Base-by-base conservation (phyloP, 1,140 invertebrate genomes). In the Orchestia grillus region DNA sequence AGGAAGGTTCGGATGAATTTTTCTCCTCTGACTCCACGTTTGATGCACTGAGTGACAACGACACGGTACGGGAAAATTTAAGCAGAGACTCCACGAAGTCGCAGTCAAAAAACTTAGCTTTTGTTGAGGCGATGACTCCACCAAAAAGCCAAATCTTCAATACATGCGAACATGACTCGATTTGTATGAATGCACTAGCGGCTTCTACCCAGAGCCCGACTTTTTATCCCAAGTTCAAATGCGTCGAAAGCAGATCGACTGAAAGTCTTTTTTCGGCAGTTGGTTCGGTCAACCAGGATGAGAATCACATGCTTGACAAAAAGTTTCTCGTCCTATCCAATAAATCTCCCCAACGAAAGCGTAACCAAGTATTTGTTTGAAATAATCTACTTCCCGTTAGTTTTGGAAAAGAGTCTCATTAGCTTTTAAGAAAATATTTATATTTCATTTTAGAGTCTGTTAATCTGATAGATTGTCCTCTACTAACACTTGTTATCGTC, bases 331-430 rank as follows among this genome's bases (percentile, higher is more conserved):
- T 94, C 11, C 44, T 94, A 45, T 94, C 92, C 3, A 45, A 44
- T 19, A 94, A 94, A 94, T 94, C 92, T 47, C 92, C 92, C 40
- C 92, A 94, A 47, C 92, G 92, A 94, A 94, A 94, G 36, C 92
- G 92, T 28, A 94, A 94, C 44, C 92, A 94, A 94, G 92, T 94
- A 47, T 94, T 94, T 47, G 92, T 94, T 94, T 94, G 44, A 94
- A 94, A 94, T 90, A 77, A 19, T 77, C 36, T 77, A 3, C 62
- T 77, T 77, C 62, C 62, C 1, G 62, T 19, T 77, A 77, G 62
- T 23, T 77, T 77, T 77, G 11, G 62, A 77, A 77, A 23, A 77
- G 1, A 77, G 62, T 77, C 1, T 15, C 15, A 77, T 77, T 77
- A 77, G 47, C 62, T 77, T 77, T 36, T 77, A 77, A 77, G 62